A percentile compares a stretch with the other conserved stretches of the same genome.
These are phyloP conservation scores for Macrosoma leucophasiata DNA, from an alignment of 2,888 invertebrate genomes.

Conservation along the genomic window DNA sequence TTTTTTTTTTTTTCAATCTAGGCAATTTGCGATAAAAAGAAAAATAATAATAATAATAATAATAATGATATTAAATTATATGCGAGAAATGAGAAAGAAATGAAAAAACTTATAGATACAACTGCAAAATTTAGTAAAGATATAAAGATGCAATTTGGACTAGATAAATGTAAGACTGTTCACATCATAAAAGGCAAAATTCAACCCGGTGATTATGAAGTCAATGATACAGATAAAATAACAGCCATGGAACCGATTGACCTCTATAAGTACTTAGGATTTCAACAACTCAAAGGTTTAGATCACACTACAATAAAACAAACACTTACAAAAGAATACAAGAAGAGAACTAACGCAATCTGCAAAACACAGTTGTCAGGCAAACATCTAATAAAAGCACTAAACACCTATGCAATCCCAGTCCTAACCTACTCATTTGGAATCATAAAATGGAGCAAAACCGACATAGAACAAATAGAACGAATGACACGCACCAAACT, in stretches of 20 bases:
- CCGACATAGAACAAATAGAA: constrained; percentile 1
- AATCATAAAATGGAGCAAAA: constrained; percentile 8
- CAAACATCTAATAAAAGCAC: not conserved
- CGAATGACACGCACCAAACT: not conserved
- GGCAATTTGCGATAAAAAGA: too few species aligned
- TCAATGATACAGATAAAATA: not conserved
- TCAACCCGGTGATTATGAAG: not conserved
- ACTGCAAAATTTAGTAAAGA: not conserved
- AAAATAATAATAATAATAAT: too few species aligned
- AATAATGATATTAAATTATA: too few species aligned
- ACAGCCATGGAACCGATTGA: not conserved
- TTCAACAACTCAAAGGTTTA: not conserved
- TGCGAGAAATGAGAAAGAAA: too few species aligned
- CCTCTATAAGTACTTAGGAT: not conserved
- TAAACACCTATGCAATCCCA: constrained; percentile 8
- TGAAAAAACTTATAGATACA: too few species aligned
- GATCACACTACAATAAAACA: not conserved
- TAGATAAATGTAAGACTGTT: not conserved
- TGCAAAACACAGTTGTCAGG: not conserved
- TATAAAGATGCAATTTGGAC: not conserved
- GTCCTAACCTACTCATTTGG: constrained; percentile 10
- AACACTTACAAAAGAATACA: not conserved
- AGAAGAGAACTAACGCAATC: not conserved
- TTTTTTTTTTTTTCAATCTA: too few species aligned
- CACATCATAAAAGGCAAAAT: not conserved